phyloP scores from a whole-genome alignment of 2,797 vertebrate species.

The Scolopax bukidnonensis region DNA sequence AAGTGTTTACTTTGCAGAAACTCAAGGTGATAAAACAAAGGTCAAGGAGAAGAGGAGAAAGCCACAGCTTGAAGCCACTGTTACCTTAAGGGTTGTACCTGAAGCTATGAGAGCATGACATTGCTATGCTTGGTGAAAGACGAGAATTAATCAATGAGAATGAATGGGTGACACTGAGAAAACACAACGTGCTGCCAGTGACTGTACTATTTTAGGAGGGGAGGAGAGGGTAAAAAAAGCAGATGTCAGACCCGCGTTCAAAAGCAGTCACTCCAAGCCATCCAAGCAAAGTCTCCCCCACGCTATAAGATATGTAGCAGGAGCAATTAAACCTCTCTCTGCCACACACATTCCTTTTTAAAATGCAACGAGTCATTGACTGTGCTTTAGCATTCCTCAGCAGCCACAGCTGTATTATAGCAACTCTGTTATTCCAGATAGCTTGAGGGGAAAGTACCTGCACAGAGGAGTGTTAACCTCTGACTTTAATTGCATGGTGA shows the following conservation, averaged over 20 bases:
- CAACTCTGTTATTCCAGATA: constrained; percentile 25
- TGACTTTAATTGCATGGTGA: background rate
- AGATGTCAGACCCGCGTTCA: constrained; percentile 9
- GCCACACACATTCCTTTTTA: constrained; percentile 38
- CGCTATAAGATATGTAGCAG: background rate
- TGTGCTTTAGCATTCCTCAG: constrained; percentile 10
- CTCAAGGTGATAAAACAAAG: background rate
- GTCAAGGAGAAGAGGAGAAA: background rate
- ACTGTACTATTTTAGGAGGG: background rate
- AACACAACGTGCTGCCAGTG: constrained; percentile 21
- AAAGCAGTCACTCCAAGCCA: constrained; percentile 6
- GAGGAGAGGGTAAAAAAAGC: constrained; percentile 36
- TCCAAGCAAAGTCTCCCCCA: constrained; percentile 22
- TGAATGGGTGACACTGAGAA: constrained; percentile 45
- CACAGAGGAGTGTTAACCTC: background rate
- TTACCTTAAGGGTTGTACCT: background rate
- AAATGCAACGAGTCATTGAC: constrained; percentile 25
- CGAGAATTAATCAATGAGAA: constrained; percentile 35
- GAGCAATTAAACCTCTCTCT: constrained; percentile 56
- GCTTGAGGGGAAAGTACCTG: constrained; percentile 23
- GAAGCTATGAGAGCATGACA: background rate
- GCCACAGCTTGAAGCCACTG: background rate
- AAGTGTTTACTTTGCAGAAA: constrained; percentile 7
- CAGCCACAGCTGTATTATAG: constrained; percentile 38
- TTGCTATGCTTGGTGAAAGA: constrained; percentile 20